These are phyloP conservation scores for Equus przewalskii DNA, from an alignment of 2,113 vertebrate genomes.

Conservation along the genomic window DNA sequence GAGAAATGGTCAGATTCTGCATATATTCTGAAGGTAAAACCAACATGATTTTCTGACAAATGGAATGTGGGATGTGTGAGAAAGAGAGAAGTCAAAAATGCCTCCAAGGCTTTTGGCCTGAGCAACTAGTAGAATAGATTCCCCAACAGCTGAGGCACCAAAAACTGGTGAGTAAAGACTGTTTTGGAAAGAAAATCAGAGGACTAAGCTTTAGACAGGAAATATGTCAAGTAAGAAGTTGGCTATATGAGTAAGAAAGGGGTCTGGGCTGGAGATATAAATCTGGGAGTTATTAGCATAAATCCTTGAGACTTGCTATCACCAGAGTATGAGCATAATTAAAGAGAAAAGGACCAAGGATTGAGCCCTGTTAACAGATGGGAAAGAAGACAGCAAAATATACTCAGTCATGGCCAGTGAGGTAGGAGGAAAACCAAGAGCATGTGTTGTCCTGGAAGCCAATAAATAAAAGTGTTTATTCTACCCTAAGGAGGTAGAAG, in stretches of 20 bases:
- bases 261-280: neutral
- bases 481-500: neutral
- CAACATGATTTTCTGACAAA: neutral
- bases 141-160: neutral
- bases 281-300: neutral
- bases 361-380: neutral
- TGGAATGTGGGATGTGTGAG: neutral
- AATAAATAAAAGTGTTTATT: neutral
- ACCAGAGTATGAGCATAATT: neutral
- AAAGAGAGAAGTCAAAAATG: slow-evolving; percentile 3
- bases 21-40: neutral
- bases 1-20: neutral
- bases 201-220: neutral
- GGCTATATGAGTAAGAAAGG: neutral
- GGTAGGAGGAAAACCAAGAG: neutral
- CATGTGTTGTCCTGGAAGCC: neutral
- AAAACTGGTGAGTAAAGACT: neutral
- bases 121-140: neutral
- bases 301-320: neutral
- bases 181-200: neutral
- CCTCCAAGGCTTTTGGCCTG: neutral
- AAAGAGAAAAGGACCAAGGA: neutral
- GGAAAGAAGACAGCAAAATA: neutral
- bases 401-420: neutral
- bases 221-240: neutral